phyloP scores from a whole-genome alignment of 2,888 invertebrate genomes.

The Rhyacophila evoluta region DNA sequence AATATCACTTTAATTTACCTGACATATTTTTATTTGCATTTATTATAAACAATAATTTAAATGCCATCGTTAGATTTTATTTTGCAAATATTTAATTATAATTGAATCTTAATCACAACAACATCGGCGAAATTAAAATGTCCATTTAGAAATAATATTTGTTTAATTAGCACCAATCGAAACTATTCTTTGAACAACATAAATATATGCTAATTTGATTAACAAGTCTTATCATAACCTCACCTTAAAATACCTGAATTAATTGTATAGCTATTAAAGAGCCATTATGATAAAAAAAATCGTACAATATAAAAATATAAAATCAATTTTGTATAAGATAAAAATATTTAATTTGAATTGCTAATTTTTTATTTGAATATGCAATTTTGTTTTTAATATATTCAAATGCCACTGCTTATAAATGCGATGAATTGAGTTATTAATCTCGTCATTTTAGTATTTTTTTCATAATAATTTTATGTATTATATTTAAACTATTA shows the following conservation, averaged over 20 bases:
- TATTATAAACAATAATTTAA: no score
- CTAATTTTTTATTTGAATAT: conserved; percentile 22
- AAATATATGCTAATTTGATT: neutral
- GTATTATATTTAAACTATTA: neutral
- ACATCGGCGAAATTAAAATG: neutral
- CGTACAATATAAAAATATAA: neutral
- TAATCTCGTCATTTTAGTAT: neutral
- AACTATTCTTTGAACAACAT: neutral
- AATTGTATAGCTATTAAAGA: neutral
- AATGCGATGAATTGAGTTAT: conserved; percentile 17
- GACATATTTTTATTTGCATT: no score
- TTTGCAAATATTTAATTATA: neutral
- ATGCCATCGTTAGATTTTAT: neutral
- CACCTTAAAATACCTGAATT: neutral
- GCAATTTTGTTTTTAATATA: neutral
- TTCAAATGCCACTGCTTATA: conserved; percentile 10
- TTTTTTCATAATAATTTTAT: neutral
- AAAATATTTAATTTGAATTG: neutral
- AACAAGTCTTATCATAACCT: neutral
- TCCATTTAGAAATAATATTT: neutral
- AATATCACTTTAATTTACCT: no score
- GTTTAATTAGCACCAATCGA: neutral
- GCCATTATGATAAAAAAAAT: no score
- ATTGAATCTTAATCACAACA: conserved; percentile 8
- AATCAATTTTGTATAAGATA: neutral